These are phyloP conservation scores for Ophion obscuratus DNA, from an alignment of 2,888 invertebrate genomes.

Conservation along the genomic window DNA sequence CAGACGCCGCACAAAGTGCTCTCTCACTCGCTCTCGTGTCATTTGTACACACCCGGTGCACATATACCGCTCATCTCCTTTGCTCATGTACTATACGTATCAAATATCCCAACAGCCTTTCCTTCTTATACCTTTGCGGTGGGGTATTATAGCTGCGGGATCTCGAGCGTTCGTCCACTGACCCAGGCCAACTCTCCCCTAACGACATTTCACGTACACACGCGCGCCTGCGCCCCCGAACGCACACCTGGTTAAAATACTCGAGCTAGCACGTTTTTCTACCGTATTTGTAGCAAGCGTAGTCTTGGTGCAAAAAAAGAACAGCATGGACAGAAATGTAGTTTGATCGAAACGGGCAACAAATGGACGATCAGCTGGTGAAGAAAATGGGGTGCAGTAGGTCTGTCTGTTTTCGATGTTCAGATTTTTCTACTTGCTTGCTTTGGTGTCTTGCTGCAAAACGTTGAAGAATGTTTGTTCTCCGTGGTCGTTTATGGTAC, in stretches of 20 bases:
- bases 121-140: background rate
- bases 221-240: constrained; percentile 27
- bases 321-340: too few relatives aligned
- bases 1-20: background rate
- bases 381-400: too few relatives aligned
- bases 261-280: constrained; percentile 26
- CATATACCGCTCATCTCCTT: background rate
- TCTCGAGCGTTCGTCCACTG: constrained; percentile 16
- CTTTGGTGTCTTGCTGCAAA: too few relatives aligned
- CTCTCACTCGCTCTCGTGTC: background rate
- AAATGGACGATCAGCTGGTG: too few relatives aligned
- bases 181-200: constrained; percentile 16
- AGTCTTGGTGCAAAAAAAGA: too few relatives aligned
- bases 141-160: background rate
- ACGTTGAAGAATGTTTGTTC: too few relatives aligned
- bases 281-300: constrained; percentile 7
- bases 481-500: too few relatives aligned
- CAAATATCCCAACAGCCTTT: constrained; percentile 3
- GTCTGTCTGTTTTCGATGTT: too few relatives aligned
- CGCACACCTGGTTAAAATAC: constrained; percentile 9
- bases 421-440: too few relatives aligned
- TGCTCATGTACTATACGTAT: background rate
- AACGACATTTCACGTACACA: background rate
- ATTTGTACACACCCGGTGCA: background rate
- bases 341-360: too few relatives aligned